Evolutionary conservation across 2,797 vertebrate genomes (phyloP).

Genomic region (Uromys caudimaculatus): DNA sequence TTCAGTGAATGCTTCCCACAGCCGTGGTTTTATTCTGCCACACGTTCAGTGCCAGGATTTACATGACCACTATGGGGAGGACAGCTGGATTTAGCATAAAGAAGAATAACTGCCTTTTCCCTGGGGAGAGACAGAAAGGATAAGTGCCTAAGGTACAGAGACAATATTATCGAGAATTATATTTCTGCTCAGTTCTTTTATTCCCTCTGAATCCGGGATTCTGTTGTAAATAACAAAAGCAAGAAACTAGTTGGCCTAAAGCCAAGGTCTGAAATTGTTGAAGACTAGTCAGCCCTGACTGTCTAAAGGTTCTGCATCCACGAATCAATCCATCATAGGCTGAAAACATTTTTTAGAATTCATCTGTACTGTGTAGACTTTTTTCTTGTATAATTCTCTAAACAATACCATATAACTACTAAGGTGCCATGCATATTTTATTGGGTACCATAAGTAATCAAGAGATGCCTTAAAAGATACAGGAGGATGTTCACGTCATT

Average conservation of each 20-base stretch:
- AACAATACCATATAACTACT: neutral
- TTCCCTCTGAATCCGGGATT: constrained; percentile 82
- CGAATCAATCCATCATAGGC: neutral
- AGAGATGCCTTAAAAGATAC: neutral
- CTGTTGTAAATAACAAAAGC: constrained; percentile 84
- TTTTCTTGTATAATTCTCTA: neutral
- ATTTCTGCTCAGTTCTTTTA: constrained; percentile 84
- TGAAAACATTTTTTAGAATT: neutral
- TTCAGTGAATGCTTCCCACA: constrained; percentile 80
- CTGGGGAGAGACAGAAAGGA: constrained; percentile 84
- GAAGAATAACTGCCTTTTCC: constrained; percentile 84
- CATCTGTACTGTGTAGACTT: neutral
- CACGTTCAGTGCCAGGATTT: constrained; percentile 84
- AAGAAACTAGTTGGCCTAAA: constrained; percentile 69
- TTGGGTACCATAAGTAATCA: neutral
- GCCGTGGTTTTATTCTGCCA: constrained; percentile 81
- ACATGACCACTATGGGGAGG: constrained; percentile 80
- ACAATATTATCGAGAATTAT: constrained; percentile 83
- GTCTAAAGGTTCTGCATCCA: neutral
- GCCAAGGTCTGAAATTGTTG: constrained; percentile 77
- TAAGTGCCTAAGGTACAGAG: constrained; percentile 76
- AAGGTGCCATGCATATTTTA: neutral
- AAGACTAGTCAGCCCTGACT: constrained; percentile 33
- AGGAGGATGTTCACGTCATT: neutral
- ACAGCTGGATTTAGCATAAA: constrained; percentile 84